Evolutionary conservation across 2,797 vertebrate species (phyloP).

Genomic region (Leuciscus waleckii): DNA sequence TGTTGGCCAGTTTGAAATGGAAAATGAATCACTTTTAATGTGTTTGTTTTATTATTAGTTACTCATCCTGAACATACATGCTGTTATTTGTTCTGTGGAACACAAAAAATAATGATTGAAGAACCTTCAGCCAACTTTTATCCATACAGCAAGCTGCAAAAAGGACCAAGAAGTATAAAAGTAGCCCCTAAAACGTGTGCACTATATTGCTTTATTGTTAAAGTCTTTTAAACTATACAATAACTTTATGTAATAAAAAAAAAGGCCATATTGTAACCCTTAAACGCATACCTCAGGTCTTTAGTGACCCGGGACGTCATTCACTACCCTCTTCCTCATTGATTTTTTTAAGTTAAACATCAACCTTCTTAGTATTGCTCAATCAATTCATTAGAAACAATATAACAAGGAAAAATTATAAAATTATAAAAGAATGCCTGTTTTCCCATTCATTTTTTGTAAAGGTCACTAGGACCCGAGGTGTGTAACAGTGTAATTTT

Average conservation of each 20-base stretch:
- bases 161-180: not conserved
- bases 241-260: not conserved
- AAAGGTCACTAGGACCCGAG: no score
- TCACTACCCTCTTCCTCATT: no score
- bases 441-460: no score
- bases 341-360: no score
- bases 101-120: not conserved
- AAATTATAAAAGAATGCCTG: no score
- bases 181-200: not conserved
- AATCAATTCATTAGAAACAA: no score
- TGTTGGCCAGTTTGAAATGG: not conserved
- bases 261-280: no score
- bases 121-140: not conserved
- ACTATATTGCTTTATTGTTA: not conserved
- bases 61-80: not conserved
- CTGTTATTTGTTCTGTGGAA: not conserved
- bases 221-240: not conserved
- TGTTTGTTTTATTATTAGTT: not conserved
- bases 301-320: no score
- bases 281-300: no score
- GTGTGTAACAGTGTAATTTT: no score
- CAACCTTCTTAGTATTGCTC: no score
- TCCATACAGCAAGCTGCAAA: not conserved
- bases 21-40: not conserved
- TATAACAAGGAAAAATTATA: no score